phyloP scores from a whole-genome alignment of 1,140 invertebrate species.

The Danaus plexippus region DNA sequence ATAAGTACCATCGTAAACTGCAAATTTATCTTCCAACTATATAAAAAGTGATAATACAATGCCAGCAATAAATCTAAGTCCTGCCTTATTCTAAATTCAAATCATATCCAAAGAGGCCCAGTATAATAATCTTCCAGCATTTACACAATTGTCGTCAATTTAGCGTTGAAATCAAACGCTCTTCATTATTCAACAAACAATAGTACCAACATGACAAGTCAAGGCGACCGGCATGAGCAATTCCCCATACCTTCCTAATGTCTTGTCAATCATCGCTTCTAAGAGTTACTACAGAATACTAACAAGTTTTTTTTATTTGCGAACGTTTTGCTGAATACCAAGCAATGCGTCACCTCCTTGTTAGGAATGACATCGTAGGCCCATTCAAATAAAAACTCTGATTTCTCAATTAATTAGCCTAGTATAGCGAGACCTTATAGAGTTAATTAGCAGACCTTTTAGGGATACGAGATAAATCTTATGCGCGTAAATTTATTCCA shows the following conservation, averaged over 20 bases:
- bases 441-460: too few species aligned
- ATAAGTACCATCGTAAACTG: too few species aligned
- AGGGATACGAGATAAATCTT: too few species aligned
- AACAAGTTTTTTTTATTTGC: slow-evolving; percentile 21
- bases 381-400: not conserved
- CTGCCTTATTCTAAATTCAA: too few species aligned
- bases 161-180: slow-evolving; percentile 6
- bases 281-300: slow-evolving; percentile 23
- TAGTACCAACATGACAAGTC: slow-evolving; percentile 45
- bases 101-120: too few species aligned
- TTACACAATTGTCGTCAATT: slow-evolving; percentile 10
- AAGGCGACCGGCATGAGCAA: slow-evolving; percentile 42
- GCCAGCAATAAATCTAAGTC: too few species aligned
- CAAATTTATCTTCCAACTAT: too few species aligned
- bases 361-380: slow-evolving; percentile 11
- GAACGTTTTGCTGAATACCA: slow-evolving; percentile 30
- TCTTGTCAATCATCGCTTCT: slow-evolving; percentile 51
- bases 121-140: too few species aligned
- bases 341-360: slow-evolving; percentile 29
- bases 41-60: too few species aligned
- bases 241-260: slow-evolving; percentile 49
- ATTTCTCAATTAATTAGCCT: slow-evolving; percentile 12
- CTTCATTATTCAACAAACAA: slow-evolving; percentile 40
- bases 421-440: too few species aligned
- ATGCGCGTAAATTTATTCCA: too few species aligned